Evolutionary conservation across 2,888 invertebrate species (phyloP).

Genomic region (Lasioglossum pauxillum): DNA sequence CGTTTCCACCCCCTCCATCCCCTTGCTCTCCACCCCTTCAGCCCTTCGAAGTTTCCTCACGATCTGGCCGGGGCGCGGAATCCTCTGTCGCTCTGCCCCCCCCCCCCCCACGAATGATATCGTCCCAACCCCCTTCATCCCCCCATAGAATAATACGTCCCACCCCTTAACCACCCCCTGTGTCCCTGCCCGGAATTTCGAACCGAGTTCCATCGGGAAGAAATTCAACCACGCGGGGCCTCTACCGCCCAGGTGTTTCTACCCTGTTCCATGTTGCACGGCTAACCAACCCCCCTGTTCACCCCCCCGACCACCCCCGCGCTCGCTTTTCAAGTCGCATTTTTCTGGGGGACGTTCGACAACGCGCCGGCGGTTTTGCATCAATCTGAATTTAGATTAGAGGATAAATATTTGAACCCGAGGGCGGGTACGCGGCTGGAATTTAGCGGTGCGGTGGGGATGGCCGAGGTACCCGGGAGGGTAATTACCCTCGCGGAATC

Average conservation of each 20-base stretch:
- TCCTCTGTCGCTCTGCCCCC: constrained; percentile 11
- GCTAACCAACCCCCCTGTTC: not conserved
- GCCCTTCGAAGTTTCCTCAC: constrained; percentile 63
- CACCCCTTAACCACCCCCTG: not conserved
- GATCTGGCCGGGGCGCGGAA: constrained; percentile 42
- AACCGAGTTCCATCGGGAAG: constrained; percentile 39
- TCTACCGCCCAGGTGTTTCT: constrained; percentile 6
- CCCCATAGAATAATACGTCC: constrained; percentile 29
- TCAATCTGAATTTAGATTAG: constrained; percentile 59
- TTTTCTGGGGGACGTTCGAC: constrained; percentile 20
- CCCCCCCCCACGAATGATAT: constrained; percentile 6
- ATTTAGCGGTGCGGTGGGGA: not conserved
- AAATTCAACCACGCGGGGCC: constrained; percentile 26
- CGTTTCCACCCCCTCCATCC: constrained; percentile 42
- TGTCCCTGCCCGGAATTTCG: not conserved
- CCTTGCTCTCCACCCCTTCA: constrained; percentile 5
- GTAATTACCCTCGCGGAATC: constrained; percentile 66
- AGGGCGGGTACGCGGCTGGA: constrained; percentile 12
- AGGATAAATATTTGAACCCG: constrained; percentile 45
- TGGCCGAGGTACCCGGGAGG: constrained; percentile 37
- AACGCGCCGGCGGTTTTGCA: constrained; percentile 16
- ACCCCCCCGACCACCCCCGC: not conserved
- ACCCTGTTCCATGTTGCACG: not conserved
- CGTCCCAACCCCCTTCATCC: not conserved
- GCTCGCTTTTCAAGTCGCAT: not conserved